Conservation (phyloP, 2,888 invertebrate genomes). For the Tethea ocularis region DNA sequence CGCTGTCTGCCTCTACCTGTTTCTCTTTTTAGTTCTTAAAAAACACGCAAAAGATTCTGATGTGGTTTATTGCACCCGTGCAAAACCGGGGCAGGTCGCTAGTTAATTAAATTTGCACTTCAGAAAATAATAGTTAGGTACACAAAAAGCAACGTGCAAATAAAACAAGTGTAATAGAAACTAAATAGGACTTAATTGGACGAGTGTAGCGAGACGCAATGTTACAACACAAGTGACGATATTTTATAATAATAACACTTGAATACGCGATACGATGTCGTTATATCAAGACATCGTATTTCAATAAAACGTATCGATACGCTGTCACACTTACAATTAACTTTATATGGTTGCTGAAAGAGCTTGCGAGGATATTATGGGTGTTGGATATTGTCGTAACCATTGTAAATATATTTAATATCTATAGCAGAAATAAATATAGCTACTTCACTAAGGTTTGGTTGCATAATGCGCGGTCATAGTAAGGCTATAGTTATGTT, state of each 20-base stretch:
- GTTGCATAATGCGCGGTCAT: too few relatives aligned
- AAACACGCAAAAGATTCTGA: too few relatives aligned
- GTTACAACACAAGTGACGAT: constrained; percentile 15
- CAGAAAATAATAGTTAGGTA: neutral
- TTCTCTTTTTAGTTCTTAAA: too few relatives aligned
- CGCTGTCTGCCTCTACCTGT: too few relatives aligned
- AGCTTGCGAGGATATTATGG: neutral
- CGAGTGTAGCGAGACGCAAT: constrained; percentile 32
- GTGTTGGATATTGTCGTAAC: too few relatives aligned
- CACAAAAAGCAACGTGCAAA: neutral
- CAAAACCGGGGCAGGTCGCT: too few relatives aligned
- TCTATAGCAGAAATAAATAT: too few relatives aligned
- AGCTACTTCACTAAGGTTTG: too few relatives aligned
- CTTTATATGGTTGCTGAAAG: neutral
- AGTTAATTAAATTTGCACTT: too few relatives aligned
- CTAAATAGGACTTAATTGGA: constrained; percentile 52
- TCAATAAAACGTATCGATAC: neutral
- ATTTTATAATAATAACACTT: neutral
- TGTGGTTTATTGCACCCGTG: too few relatives aligned
- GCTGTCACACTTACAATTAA: neutral
- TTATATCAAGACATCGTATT: neutral
- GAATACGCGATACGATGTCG: neutral
- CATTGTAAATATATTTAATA: too few relatives aligned
- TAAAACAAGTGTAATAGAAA: constrained; percentile 8
- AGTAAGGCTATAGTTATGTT: too few relatives aligned